These are phyloP conservation scores for Acleris emargana DNA, from an alignment of 2,888 invertebrate genomes.

Conservation along the genomic window DNA sequence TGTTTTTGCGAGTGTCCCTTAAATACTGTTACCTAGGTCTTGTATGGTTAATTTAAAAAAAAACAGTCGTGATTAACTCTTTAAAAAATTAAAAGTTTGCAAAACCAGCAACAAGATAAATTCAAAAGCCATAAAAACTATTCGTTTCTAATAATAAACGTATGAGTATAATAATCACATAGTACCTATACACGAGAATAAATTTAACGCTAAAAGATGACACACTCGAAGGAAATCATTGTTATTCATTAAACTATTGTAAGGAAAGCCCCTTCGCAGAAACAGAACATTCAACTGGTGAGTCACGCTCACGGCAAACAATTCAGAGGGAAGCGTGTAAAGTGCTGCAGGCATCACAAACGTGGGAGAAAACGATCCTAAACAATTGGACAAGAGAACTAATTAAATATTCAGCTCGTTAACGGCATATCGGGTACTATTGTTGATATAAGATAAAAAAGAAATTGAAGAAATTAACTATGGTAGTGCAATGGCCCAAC, in stretches of 20 bases:
- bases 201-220: neutral
- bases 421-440: constrained; percentile 15
- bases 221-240: constrained; percentile 9
- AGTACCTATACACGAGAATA: neutral
- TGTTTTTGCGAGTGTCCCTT: too few relatives aligned
- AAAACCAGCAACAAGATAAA: too few relatives aligned
- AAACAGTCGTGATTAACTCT: too few relatives aligned
- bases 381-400: constrained; percentile 26
- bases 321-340: constrained; percentile 4
- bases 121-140: too few relatives aligned
- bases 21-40: too few relatives aligned
- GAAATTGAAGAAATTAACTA: neutral
- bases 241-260: constrained; percentile 14
- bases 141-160: neutral
- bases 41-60: too few relatives aligned
- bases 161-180: neutral
- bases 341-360: constrained; percentile 9
- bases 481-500: too few relatives aligned
- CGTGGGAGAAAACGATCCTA: constrained; percentile 14
- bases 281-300: constrained; percentile 27
- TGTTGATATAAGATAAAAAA: constrained; percentile 1
- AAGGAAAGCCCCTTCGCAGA: constrained; percentile 19
- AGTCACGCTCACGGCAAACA: constrained; percentile 21
- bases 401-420: constrained; percentile 22
- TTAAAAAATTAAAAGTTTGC: too few relatives aligned